Evolutionary conservation across 2,113 vertebrate genomes (phyloP).

Genomic region (Speoplatyrhinus poulsoni): DNA sequence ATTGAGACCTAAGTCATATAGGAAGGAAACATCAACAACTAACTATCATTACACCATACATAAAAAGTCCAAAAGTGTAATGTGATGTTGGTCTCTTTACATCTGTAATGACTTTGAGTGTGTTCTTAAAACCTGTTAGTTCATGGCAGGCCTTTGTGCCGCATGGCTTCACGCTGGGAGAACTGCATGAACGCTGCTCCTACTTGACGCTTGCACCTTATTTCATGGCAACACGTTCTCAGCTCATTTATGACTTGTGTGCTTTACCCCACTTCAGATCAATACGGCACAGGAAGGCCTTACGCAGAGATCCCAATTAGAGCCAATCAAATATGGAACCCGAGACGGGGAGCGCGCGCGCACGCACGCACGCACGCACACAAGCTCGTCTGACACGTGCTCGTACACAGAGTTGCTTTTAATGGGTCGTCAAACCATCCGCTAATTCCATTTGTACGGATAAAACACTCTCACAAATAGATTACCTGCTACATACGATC

Average conservation of each 20-base stretch:
- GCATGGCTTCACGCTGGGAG: slow-evolving; percentile 30
- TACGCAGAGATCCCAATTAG: slow-evolving; percentile 60
- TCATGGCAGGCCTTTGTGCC: slow-evolving; percentile 14
- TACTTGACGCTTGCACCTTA: slow-evolving; percentile 28
- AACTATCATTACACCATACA: too few relatives aligned
- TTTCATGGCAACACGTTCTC: slow-evolving; percentile 33
- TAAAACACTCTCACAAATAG: slow-evolving; percentile 77
- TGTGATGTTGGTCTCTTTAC: too few relatives aligned
- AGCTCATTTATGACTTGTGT: slow-evolving; percentile 19
- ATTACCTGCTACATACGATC: slow-evolving; percentile 79
- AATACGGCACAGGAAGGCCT: slow-evolving; percentile 51
- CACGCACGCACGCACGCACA: not conserved
- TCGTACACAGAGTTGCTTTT: slow-evolving; percentile 52
- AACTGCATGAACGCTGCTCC: slow-evolving; percentile 26
- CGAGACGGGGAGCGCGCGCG: slow-evolving; percentile 28
- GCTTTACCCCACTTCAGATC: slow-evolving; percentile 36
- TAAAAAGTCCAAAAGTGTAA: too few relatives aligned
- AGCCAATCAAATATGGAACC: slow-evolving; percentile 55
- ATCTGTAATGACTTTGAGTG: too few relatives aligned
- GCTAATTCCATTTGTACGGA: slow-evolving; percentile 78
- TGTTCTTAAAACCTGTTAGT: too few relatives aligned
- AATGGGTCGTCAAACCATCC: slow-evolving; percentile 66
- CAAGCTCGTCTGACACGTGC: not conserved
- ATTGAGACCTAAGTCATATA: too few relatives aligned
- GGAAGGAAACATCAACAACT: too few relatives aligned